A percentile compares a stretch with the other conserved stretches of the same genome.
These are phyloP conservation scores for Zapus hudsonius DNA, from an alignment of 2,113 vertebrate genomes.

Conservation along the genomic window DNA sequence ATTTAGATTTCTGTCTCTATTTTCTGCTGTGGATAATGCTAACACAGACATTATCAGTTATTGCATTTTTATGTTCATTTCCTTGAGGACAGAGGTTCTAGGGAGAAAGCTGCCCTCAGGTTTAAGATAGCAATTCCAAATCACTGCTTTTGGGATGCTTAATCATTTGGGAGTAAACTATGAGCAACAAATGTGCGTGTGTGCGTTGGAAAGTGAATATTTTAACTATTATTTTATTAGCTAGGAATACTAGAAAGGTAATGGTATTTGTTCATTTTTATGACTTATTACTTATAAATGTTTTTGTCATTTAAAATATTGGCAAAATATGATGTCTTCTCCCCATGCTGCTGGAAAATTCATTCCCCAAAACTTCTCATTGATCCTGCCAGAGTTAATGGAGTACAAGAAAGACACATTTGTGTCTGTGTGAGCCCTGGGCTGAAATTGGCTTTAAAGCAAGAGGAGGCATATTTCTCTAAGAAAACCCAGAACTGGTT, in stretches of 20 bases:
- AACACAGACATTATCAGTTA: neutral
- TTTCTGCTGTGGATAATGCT: neutral
- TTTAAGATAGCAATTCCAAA: neutral
- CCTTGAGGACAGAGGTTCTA: neutral
- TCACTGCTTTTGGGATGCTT: neutral
- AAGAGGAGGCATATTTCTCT: neutral
- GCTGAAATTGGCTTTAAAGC: neutral
- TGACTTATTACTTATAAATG: neutral
- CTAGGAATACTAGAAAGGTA: neutral
- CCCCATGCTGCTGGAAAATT: neutral
- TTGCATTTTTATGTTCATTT: neutral
- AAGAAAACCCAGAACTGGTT: neutral
- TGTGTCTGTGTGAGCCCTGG: neutral
- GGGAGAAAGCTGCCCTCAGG: neutral
- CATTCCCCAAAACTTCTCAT: neutral
- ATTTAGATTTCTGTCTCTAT: conserved; percentile 1
- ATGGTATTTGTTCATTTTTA: neutral
- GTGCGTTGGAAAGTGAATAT: neutral
- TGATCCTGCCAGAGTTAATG: neutral
- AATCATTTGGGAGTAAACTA: neutral
- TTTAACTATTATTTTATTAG: conserved; percentile 16
- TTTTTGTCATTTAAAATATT: too few species aligned
- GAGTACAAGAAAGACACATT: neutral
- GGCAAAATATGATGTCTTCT: neutral
- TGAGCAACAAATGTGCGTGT: neutral